Evolutionary conservation across 2,113 vertebrate species (phyloP).

Genomic region (Python bivittatus): DNA sequence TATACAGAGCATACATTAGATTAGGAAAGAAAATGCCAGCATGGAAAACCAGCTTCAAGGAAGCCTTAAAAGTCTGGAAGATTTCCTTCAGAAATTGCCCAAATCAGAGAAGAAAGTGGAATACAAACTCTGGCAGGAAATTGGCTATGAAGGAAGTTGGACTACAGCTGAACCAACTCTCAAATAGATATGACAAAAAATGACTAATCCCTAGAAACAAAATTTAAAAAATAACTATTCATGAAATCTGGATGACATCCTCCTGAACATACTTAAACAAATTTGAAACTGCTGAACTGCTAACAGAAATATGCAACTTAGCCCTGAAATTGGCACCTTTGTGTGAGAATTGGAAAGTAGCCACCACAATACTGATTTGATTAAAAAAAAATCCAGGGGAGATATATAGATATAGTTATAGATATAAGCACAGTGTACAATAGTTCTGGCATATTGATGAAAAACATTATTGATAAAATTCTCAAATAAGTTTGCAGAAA

Average conservation of each 20-base stretch:
- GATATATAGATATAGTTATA: neutral
- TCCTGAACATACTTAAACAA: neutral
- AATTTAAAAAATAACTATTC: neutral
- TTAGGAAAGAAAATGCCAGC: neutral
- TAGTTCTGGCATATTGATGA: neutral
- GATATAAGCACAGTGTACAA: neutral
- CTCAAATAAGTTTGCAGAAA: neutral
- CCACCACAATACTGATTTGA: neutral
- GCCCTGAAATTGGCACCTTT: neutral
- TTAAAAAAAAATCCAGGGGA: neutral
- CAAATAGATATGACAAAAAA: neutral
- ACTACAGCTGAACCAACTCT: neutral
- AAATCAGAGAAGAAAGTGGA: neutral
- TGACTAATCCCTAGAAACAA: neutral
- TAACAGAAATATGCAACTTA: neutral
- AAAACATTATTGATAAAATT: neutral
- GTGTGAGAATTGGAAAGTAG: neutral
- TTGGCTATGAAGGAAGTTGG: neutral
- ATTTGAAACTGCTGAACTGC: neutral
- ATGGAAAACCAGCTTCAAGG: neutral
- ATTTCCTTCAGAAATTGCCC: neutral
- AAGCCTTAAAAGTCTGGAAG: neutral
- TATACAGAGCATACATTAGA: neutral
- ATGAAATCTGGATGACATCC: neutral
- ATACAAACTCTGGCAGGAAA: neutral